Percentiles rank a stretch among this genome's conserved stretches.
Evolutionary conservation across 2,888 invertebrate species (phyloP).

Genomic region (Eupithecia tripunctaria): DNA sequence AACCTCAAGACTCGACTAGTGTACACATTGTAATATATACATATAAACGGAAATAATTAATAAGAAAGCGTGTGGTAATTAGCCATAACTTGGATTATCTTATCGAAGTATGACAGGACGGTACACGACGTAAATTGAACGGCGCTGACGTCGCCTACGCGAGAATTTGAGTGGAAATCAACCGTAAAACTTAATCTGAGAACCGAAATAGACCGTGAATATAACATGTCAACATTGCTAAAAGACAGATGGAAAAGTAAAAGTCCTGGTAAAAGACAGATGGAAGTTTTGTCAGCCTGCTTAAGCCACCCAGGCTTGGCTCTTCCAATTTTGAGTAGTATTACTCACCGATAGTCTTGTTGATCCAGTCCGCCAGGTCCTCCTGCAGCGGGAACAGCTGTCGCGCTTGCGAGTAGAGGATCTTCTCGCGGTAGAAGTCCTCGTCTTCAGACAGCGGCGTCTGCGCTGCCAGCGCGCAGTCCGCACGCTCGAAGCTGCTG

Average conservation of each 20-base stretch:
- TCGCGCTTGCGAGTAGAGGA: slow-evolving; percentile 90
- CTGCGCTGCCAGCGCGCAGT: slow-evolving; percentile 81
- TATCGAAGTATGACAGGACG: not conserved
- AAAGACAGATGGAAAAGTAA: not conserved
- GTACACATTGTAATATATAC: not conserved
- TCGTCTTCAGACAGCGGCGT: slow-evolving; percentile 85
- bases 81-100: not conserved
- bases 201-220: not conserved
- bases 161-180: not conserved
- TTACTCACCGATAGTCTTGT: slow-evolving; percentile 91
- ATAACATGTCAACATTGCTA: not conserved
- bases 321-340: too few species aligned
- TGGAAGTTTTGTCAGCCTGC: not conserved
- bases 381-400: slow-evolving; percentile 93
- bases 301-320: too few species aligned
- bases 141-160: not conserved
- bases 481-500: slow-evolving; percentile 78
- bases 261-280: not conserved
- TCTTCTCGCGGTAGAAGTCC: slow-evolving; percentile 88
- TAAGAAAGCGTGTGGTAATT: not conserved
- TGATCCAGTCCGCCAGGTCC: slow-evolving; percentile 95
- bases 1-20: not conserved
- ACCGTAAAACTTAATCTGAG: not conserved
- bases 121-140: not conserved
- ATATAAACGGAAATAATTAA: not conserved